Evolutionary conservation across 1,140 invertebrate species (phyloP).

Genomic region (Sitodiplosis mosellana): DNA sequence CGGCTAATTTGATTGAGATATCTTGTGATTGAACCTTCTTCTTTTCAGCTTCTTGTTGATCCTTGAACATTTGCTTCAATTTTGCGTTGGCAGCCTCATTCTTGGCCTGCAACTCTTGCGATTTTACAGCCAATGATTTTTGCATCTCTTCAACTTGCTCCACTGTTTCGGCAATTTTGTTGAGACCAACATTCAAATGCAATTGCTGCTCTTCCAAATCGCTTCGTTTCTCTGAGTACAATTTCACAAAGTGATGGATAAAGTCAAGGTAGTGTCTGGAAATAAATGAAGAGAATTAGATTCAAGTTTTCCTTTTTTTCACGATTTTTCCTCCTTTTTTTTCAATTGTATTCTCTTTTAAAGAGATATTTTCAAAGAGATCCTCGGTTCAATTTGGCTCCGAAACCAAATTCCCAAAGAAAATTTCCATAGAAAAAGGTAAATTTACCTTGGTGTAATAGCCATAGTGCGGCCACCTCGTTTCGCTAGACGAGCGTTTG

Average conservation of each 20-base stretch:
- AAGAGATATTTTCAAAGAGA: no score
- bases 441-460: slow-evolving; percentile 66
- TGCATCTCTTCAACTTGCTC: slow-evolving; percentile 99
- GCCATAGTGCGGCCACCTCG: slow-evolving; percentile 88
- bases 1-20: slow-evolving; percentile 78
- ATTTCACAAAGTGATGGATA: slow-evolving; percentile 97
- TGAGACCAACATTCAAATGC: slow-evolving; percentile 95
- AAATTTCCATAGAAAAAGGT: no score
- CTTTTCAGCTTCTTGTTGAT: slow-evolving; percentile 98
- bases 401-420: no score
- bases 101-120: slow-evolving; percentile 91
- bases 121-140: slow-evolving; percentile 93
- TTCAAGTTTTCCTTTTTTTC: not conserved
- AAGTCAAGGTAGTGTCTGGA: slow-evolving; percentile 96
- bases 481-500: slow-evolving; percentile 76
- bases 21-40: slow-evolving; percentile 97
- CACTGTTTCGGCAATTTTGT: slow-evolving; percentile 98
- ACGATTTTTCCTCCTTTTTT: not conserved
- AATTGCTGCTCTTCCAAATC: slow-evolving; percentile 97
- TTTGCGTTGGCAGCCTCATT: slow-evolving; percentile 98
- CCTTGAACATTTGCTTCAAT: slow-evolving; percentile 96
- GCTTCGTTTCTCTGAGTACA: slow-evolving; percentile 94
- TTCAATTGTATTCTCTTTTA: no score
- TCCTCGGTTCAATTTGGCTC: no score
- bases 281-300: slow-evolving; percentile 4